Evolutionary conservation across 2,797 vertebrate genomes (phyloP).

Genomic region (Microchirus variegatus): DNA sequence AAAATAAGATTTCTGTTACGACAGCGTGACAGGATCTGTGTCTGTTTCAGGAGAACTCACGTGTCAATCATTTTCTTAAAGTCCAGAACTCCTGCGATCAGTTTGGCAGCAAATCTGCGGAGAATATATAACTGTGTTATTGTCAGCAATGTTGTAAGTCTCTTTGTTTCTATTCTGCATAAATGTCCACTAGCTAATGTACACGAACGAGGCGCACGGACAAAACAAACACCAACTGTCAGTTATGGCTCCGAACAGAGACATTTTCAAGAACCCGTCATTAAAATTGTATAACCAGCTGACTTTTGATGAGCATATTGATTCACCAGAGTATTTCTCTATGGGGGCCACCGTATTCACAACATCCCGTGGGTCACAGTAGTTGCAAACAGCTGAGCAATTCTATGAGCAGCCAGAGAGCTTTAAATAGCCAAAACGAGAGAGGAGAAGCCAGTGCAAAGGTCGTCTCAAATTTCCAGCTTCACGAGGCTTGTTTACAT

Average conservation of each 20-base stretch:
- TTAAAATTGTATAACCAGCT: neutral
- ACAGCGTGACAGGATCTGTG: neutral
- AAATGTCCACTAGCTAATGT: neutral
- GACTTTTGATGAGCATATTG: neutral
- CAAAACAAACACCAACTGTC: neutral
- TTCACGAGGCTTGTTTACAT: conserved; percentile 41
- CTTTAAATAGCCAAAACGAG: conserved; percentile 79
- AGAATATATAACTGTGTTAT: conserved; percentile 12
- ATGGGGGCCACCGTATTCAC: conserved; percentile 24
- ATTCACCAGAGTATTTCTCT: conserved; percentile 3
- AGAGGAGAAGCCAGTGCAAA: conserved; percentile 78
- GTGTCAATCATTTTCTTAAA: conserved; percentile 96
- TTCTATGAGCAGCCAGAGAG: conserved; percentile 35
- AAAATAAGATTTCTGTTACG: neutral
- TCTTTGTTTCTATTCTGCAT: neutral
- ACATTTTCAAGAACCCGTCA: neutral
- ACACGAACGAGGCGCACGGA: neutral
- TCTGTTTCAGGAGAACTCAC: conserved; percentile 78
- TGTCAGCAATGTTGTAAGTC: neutral
- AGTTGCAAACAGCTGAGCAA: conserved; percentile 72
- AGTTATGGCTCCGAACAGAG: neutral
- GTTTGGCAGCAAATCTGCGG: conserved; percentile 92
- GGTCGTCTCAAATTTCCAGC: conserved; percentile 71
- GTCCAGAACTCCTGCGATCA: conserved; percentile 94
- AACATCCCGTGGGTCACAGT: conserved; percentile 56